Evolutionary conservation across 1,140 invertebrate genomes (phyloP).

Genomic region (Sitodiplosis mosellana): DNA sequence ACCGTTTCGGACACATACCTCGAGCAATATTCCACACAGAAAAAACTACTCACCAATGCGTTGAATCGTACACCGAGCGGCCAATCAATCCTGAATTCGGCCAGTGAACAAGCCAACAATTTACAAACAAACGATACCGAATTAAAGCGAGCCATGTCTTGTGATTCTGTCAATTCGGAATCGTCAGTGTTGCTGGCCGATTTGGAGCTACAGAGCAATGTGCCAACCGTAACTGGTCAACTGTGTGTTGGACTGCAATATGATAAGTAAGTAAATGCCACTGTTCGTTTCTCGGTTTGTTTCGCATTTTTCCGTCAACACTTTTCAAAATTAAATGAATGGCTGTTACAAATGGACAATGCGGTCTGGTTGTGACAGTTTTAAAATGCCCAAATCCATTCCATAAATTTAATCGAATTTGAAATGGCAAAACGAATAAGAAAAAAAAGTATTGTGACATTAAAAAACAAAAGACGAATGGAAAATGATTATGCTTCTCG

Average conservation of each 20-base stretch:
- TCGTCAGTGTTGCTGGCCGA: constrained; percentile 54
- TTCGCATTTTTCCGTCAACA: no score
- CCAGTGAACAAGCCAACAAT: neutral
- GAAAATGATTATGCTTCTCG: no score
- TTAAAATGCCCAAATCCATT: no score
- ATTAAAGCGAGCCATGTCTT: constrained; percentile 51
- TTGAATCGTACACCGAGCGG: constrained; percentile 1
- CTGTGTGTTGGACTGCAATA: constrained; percentile 60
- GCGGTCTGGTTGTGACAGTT: no score
- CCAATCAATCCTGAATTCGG: constrained; percentile 15
- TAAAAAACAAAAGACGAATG: no score
- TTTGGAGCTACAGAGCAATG: constrained; percentile 32
- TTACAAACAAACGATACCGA: neutral
- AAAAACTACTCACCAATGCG: constrained; percentile 8
- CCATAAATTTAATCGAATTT: no score
- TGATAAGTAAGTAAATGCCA: constrained; percentile 36
- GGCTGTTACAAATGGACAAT: no score
- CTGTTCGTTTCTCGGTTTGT: no score
- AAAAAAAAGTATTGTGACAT: no score
- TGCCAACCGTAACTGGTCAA: constrained; percentile 50
- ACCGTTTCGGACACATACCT: constrained; percentile 24
- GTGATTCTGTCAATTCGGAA: constrained; percentile 67
- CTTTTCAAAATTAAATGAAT: no score
- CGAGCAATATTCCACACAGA: constrained; percentile 1
- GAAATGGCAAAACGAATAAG: no score